Evolutionary conservation across 2,888 invertebrate genomes (phyloP).

Genomic region (Leptinotarsa rubiginosa): DNA sequence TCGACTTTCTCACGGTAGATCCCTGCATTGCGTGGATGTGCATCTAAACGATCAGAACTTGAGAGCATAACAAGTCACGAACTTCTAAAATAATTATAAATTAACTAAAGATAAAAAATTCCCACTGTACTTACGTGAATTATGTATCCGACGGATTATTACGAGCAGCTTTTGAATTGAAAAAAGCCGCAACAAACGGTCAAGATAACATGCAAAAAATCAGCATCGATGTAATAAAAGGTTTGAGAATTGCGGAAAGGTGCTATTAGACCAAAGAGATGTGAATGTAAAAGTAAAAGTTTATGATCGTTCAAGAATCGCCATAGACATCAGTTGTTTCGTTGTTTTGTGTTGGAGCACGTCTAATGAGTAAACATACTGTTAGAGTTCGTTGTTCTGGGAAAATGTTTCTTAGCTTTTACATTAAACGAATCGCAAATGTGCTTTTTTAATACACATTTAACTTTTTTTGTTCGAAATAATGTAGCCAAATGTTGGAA

Average conservation of each 20-base stretch:
- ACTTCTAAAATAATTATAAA: conserved; percentile 51
- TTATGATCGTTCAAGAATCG: background rate
- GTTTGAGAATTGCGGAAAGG: background rate
- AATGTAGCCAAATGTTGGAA: too few species aligned
- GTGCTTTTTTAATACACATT: too few species aligned
- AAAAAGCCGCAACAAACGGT: conserved; percentile 9
- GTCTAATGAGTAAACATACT: background rate
- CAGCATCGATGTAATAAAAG: conserved; percentile 6
- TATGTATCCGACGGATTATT: conserved; percentile 39
- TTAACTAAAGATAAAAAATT: conserved; percentile 42
- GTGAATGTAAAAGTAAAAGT: conserved; percentile 15
- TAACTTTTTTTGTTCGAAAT: too few species aligned
- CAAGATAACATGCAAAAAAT: conserved; percentile 19
- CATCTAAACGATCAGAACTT: conserved; percentile 45
- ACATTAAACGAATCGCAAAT: too few species aligned
- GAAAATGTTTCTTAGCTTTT: background rate
- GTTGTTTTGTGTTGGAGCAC: background rate
- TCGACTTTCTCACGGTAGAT: conserved; percentile 52
- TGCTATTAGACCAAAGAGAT: background rate
- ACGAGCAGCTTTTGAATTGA: conserved; percentile 21
- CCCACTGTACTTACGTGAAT: conserved; percentile 44
- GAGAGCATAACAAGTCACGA: conserved; percentile 50
- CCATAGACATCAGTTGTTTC: conserved; percentile 3
- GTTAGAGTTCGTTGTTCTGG: background rate
- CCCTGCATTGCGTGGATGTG: conserved; percentile 48